Conservation (phyloP, 2,113 vertebrate species). For the Rhadina sibilatrix region DNA sequence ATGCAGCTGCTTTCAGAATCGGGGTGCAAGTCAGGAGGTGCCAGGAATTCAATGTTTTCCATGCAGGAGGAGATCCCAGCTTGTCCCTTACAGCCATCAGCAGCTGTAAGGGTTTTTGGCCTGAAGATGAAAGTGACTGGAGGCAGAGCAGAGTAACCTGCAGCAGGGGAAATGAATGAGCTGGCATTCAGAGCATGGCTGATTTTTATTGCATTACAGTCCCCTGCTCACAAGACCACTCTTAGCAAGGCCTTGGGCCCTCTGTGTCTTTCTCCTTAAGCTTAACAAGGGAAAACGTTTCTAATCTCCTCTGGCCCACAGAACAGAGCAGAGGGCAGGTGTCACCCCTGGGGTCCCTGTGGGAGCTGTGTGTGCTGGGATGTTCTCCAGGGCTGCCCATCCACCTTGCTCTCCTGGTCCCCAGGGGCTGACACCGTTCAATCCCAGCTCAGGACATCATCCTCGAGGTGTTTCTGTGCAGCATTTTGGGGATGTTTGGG, state of each 20-base stretch:
- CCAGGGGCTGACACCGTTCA: neutral
- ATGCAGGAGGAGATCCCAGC: neutral
- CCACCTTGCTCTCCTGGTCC: neutral
- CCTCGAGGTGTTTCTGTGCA: accelerated
- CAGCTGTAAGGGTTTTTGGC: neutral
- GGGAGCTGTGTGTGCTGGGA: neutral
- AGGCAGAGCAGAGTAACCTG: neutral
- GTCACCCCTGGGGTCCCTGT: neutral
- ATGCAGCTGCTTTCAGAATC: neutral
- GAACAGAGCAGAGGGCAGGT: neutral
- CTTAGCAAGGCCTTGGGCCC: neutral
- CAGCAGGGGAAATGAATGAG: neutral
- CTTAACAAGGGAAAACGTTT: neutral
- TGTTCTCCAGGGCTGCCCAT: neutral
- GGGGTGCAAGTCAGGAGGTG: neutral
- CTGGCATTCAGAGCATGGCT: neutral
- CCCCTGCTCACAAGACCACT: neutral
- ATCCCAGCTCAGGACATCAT: neutral
- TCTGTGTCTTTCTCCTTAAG: neutral
- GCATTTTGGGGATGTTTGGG: neutral
- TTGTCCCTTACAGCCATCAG: neutral
- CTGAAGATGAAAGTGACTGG: neutral
- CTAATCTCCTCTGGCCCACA: neutral
- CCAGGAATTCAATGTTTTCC: neutral
- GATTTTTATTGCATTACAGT: conserved; percentile 13